phyloP scores from a whole-genome alignment of 2,888 invertebrate genomes.

The Sarcophaga variegata region DNA sequence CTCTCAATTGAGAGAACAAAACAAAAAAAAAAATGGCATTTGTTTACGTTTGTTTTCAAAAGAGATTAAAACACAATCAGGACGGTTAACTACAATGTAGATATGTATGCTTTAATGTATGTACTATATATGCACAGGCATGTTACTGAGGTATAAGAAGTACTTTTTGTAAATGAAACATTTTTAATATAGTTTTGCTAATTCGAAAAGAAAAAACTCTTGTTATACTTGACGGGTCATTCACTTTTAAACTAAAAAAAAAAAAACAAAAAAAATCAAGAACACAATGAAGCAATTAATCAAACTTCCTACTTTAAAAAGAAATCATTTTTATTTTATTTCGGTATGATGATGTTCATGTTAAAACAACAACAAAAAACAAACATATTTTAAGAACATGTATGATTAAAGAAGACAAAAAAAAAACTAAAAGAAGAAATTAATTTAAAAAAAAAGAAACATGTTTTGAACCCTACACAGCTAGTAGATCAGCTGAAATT shows the following conservation, averaged over 20 bases:
- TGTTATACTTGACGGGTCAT: neutral
- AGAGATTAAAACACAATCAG: neutral
- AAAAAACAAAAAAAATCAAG: neutral
- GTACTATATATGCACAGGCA: neutral
- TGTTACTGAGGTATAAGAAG: neutral
- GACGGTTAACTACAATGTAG: neutral
- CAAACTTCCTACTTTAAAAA: neutral
- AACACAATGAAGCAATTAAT: neutral
- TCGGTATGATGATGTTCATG: neutral
- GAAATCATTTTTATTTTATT: neutral
- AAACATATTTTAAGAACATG: neutral
- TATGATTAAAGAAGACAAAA: neutral
- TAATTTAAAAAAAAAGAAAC: neutral
- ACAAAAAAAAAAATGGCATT: neutral
- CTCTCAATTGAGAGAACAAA: neutral
- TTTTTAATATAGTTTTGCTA: too few relatives aligned
- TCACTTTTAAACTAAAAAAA: neutral
- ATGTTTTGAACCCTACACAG: neutral
- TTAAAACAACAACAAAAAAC: neutral
- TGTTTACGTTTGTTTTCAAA: neutral
- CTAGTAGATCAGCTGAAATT: neutral
- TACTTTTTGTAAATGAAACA: too few relatives aligned
- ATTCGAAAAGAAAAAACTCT: too few relatives aligned
- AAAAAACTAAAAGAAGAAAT: neutral
- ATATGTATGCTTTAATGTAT: too few relatives aligned